phyloP scores from a whole-genome alignment of 2,797 vertebrate species.

The Malacoctenus gilli region DNA sequence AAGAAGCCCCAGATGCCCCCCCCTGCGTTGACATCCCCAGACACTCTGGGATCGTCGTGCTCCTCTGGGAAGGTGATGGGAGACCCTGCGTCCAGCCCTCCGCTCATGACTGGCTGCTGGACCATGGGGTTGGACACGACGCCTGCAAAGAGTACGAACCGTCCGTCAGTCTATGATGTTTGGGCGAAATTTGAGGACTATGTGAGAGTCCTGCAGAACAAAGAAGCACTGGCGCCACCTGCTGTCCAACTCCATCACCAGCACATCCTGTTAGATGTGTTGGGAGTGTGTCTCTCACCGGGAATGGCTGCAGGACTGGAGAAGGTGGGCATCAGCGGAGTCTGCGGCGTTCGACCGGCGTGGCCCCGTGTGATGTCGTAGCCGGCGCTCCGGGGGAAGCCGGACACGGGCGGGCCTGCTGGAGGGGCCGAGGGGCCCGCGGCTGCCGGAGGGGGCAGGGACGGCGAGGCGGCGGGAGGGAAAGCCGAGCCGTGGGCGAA shows the following conservation, averaged over 20 bases:
- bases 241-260: too few relatives aligned
- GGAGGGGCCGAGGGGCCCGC: constrained; percentile 76
- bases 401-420: constrained; percentile 81
- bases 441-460: constrained; percentile 56
- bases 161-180: too few relatives aligned
- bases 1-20: constrained; percentile 96
- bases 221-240: too few relatives aligned
- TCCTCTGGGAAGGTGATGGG: constrained; percentile 96
- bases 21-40: constrained; percentile 62
- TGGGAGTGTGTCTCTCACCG: constrained; percentile 72
- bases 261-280: background rate
- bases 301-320: constrained; percentile 80
- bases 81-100: constrained; percentile 78
- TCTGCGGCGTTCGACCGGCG: constrained; percentile 93
- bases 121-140: constrained; percentile 84
- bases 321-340: constrained; percentile 92
- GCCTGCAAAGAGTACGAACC: constrained; percentile 62
- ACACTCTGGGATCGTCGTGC: constrained; percentile 85
- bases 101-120: constrained; percentile 82
- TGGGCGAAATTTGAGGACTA: too few relatives aligned
- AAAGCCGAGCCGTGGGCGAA: constrained; percentile 48
- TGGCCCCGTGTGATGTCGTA: constrained; percentile 96
- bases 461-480: constrained; percentile 27
- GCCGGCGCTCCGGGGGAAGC: constrained; percentile 82
- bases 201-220: too few relatives aligned